phyloP scores from a whole-genome alignment of 2,797 vertebrate genomes.

The Lophius americanus region DNA sequence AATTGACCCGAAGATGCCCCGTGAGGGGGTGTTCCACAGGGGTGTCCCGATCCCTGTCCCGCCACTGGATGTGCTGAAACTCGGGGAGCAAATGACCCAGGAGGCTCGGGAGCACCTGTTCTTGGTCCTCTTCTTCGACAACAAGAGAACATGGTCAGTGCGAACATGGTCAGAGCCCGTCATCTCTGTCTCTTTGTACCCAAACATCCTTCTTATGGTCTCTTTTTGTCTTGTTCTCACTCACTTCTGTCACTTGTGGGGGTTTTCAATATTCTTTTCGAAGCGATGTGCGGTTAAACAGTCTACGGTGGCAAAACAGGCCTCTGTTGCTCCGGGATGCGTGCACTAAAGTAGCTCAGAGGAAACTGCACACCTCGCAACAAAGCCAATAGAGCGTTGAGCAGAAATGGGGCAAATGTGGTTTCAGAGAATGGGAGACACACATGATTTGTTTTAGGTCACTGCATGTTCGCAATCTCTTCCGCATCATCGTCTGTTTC shows the following conservation, averaged over 20 bases:
- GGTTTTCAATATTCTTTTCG: background rate
- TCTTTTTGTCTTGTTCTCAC: background rate
- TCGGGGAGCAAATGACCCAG: conserved; percentile 99
- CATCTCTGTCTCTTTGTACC: background rate
- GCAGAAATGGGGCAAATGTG: conserved; percentile 62
- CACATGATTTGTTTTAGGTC: conserved; percentile 48
- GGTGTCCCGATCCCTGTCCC: conserved; percentile 98
- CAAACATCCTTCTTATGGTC: too few species aligned
- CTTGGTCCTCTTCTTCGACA: conserved; percentile 98
- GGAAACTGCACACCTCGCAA: conserved; percentile 10
- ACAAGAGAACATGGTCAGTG: conserved; percentile 98
- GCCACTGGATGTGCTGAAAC: conserved; percentile 96
- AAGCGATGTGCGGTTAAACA: background rate
- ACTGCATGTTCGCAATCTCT: conserved; percentile 13
- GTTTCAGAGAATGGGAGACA: conserved; percentile 47
- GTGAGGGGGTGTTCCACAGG: conserved; percentile 97
- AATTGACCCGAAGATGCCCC: conserved; percentile 99
- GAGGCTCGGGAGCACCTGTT: conserved; percentile 98
- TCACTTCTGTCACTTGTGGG: background rate
- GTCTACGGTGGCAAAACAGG: background rate
- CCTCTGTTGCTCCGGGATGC: conserved; percentile 22
- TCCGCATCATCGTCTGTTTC: background rate
- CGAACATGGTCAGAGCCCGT: background rate
- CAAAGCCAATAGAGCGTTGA: conserved; percentile 8
- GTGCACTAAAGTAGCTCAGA: conserved; percentile 34